phyloP scores from a whole-genome alignment of 2,888 invertebrate genomes.

The Halocaridina rubra region DNA sequence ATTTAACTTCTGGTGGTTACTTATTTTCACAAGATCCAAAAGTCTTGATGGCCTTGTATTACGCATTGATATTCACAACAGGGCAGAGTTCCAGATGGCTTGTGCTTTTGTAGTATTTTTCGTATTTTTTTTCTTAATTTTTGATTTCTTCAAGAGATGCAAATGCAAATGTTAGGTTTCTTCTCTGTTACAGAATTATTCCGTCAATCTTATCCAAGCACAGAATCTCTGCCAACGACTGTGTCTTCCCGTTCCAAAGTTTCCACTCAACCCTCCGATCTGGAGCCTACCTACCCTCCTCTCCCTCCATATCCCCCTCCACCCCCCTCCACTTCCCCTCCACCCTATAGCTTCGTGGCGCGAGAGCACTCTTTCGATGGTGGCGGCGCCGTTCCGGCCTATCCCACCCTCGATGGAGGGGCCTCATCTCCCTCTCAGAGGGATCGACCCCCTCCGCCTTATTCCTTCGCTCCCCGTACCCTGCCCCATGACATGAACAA shows the following conservation, averaged over 20 bases:
- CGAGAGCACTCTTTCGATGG: conserved; percentile 49
- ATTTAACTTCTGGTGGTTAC: too few relatives aligned
- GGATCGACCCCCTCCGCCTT: conserved; percentile 57
- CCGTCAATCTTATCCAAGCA: conserved; percentile 67
- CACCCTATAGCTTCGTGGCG: conserved; percentile 52
- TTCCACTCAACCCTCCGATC: conserved; percentile 55
- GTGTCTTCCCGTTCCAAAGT: conserved; percentile 53
- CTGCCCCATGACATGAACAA: conserved; percentile 50
- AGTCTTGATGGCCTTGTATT: too few relatives aligned
- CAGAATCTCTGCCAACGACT: conserved; percentile 66
- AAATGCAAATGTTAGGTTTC: conserved; percentile 57
- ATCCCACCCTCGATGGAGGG: conserved; percentile 36
- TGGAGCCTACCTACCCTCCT: conserved; percentile 47
- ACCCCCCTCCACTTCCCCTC: conserved; percentile 54
- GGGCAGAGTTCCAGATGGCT: too few relatives aligned
- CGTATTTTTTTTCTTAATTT: too few relatives aligned
- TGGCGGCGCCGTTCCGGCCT: conserved; percentile 29
- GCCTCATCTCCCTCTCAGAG: conserved; percentile 39
- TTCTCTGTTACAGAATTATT: conserved; percentile 65
- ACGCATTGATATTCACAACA: too few relatives aligned
- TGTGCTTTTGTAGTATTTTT: too few relatives aligned
- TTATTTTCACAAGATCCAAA: too few relatives aligned
- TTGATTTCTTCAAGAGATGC: too few relatives aligned
- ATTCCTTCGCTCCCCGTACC: conserved; percentile 55
- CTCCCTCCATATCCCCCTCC: conserved; percentile 59